These are phyloP conservation scores for Hystrix brachyura DNA, from an alignment of 2,113 vertebrate genomes.

Conservation along the genomic window DNA sequence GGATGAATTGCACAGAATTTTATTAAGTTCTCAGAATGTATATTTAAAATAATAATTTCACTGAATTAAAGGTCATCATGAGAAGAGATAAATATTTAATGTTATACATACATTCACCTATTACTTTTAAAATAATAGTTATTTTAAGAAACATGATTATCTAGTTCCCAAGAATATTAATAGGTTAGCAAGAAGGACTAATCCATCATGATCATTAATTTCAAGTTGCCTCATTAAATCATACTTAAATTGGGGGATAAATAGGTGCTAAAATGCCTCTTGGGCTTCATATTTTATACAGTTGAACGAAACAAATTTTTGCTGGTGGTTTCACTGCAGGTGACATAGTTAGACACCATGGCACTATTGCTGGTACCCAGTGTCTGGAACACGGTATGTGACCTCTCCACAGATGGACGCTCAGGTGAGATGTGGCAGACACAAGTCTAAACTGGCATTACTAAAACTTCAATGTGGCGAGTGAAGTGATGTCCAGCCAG, in stretches of 20 bases:
- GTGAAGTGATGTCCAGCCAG: neutral
- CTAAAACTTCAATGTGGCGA: neutral
- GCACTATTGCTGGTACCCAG: no score
- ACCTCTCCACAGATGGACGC: neutral
- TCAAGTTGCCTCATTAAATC: neutral
- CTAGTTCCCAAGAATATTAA: neutral
- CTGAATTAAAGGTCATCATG: conserved; percentile 17
- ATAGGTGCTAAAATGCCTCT: neutral
- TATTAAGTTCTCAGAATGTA: conserved; percentile 34
- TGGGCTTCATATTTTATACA: neutral
- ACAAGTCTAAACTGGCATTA: neutral
- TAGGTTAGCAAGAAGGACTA: neutral
- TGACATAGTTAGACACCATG: neutral
- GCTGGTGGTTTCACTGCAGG: neutral
- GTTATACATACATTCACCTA: neutral
- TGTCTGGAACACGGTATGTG: neutral
- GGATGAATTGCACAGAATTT: conserved; percentile 28
- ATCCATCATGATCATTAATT: neutral
- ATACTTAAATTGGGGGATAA: neutral
- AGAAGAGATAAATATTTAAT: conserved; percentile 25
- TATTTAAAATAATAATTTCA: conserved; percentile 67
- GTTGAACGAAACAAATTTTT: neutral
- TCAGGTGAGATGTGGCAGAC: neutral
- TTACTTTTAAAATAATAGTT: neutral
- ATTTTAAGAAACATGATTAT: conserved; percentile 31